Conservation (phyloP, 2,113 vertebrate genomes). For the Rhabdornis inornatus region DNA sequence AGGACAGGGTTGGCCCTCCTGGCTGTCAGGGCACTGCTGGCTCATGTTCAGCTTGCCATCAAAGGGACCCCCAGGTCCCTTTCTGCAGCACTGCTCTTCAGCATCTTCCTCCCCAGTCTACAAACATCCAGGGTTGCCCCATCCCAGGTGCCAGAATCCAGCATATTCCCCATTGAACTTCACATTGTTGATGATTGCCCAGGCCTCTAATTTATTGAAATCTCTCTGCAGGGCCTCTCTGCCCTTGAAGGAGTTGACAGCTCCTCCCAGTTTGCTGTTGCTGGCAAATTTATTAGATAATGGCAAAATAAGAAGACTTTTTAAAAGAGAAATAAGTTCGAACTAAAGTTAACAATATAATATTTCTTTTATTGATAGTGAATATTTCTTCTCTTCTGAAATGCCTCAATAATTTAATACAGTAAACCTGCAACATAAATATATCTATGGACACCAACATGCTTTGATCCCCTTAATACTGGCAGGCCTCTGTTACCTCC, state of each 20-base stretch:
- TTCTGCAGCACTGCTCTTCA: rapidly evolving
- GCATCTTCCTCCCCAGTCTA: background rate
- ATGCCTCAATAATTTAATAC: background rate
- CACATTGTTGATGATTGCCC: background rate
- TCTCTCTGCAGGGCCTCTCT: background rate
- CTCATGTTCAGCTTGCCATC: rapidly evolving
- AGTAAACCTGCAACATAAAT: constrained; percentile 5
- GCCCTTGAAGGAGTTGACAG: background rate
- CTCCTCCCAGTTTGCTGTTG: background rate
- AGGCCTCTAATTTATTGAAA: background rate
- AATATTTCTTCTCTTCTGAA: background rate
- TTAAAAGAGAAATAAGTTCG: background rate
- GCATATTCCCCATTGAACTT: rapidly evolving
- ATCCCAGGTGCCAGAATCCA: background rate
- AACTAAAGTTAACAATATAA: background rate
- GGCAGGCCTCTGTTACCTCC: background rate
- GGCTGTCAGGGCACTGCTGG: background rate
- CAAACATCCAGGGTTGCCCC: too few species aligned
- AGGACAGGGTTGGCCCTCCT: rapidly evolving
- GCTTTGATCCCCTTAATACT: constrained; percentile 39
- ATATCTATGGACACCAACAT: background rate
- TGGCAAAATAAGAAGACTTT: background rate
- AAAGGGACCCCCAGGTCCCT: rapidly evolving
- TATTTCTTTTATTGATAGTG: background rate
- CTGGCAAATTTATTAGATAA: background rate